Base-by-base conservation (phyloP, 2,888 invertebrate species). In the Caenorhabditis drosophilae region DNA sequence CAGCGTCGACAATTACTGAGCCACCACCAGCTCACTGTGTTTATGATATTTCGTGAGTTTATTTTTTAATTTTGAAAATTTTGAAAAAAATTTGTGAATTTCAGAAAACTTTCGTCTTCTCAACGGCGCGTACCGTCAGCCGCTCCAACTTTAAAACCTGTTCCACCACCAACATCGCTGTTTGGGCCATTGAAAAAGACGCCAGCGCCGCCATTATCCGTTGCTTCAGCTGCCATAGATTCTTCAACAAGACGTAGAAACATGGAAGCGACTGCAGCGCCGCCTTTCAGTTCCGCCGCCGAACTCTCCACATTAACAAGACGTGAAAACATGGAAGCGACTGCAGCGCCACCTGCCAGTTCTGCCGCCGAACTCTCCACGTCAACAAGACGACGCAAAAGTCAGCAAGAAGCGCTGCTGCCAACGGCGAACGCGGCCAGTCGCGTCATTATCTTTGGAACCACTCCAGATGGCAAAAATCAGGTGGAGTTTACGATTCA, bases 401-500 rank as follows among this genome's bases (percentile, higher is more conserved):
- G n/a, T n/a, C n/a, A n/a, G n/a, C n/a, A n/a, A n/a, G n/a, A n/a
- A n/a, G n/a, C n/a, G n/a, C n/a, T n/a, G n/a, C n/a, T n/a, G n/a
- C n/a, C n/a, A n/a, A n/a, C n/a, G n/a, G n/a, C n/a, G n/a, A n/a
- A n/a, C n/a, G n/a, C n/a, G n/a, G n/a, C n/a, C n/a, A n/a, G n/a
- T n/a, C n/a, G n/a, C n/a, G n/a, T 66, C 23, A 51, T 66, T 7
- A 26, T 66, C 12, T 22, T 53, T n/a, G 66, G 60, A 35, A 46
- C 25, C 4, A 66, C 66, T 12, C 52, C 60, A 1, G 64, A 64
- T 40, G 64, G 64, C 20, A 64, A 64, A 42, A 55, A 48, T 22
- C 40, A 31, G 44, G 63, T 63, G 41, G 56, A 64, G 45, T 58
- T 66, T 44, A 60, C 56, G 9, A 52, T 66, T 27, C 54, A 60